Conservation (phyloP, 2,113 vertebrate species). For the Progne subis region DNA sequence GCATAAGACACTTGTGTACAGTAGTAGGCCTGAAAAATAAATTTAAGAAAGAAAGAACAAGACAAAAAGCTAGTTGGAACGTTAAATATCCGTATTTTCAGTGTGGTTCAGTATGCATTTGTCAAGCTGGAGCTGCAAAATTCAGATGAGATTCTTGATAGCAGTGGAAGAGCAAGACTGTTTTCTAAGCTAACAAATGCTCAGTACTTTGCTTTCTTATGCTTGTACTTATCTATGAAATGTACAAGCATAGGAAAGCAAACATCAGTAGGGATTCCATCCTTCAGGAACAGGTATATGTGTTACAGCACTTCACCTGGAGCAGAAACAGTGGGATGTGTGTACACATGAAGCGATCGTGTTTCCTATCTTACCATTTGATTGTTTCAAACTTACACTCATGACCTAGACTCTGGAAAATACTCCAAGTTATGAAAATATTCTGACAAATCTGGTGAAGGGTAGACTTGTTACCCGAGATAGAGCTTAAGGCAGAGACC, state of each 20-base stretch:
- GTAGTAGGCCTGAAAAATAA: background rate
- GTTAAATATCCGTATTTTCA: background rate
- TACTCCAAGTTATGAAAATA: background rate
- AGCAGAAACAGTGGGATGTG: background rate
- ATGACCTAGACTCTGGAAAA: background rate
- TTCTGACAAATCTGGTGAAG: background rate
- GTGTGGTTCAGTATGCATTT: background rate
- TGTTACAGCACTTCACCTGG: background rate
- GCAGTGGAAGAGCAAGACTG: background rate
- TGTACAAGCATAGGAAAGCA: background rate
- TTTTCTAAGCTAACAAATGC: background rate
- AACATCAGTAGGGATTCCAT: background rate
- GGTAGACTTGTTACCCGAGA: background rate
- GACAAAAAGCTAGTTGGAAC: background rate
- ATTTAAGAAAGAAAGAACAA: background rate
- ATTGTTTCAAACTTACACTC: background rate
- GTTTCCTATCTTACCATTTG: background rate
- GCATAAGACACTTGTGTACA: background rate
- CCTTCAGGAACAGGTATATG: background rate
- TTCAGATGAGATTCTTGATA: background rate
- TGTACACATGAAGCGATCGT: background rate
- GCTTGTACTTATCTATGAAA: background rate
- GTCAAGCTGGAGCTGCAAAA: background rate
- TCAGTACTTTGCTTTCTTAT: background rate
- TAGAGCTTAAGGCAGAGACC: background rate